Evolutionary conservation across 2,888 invertebrate species (phyloP), one percentile per base, ranked within the genome.

Genomic region (Chymomyza caudatula): DNA sequence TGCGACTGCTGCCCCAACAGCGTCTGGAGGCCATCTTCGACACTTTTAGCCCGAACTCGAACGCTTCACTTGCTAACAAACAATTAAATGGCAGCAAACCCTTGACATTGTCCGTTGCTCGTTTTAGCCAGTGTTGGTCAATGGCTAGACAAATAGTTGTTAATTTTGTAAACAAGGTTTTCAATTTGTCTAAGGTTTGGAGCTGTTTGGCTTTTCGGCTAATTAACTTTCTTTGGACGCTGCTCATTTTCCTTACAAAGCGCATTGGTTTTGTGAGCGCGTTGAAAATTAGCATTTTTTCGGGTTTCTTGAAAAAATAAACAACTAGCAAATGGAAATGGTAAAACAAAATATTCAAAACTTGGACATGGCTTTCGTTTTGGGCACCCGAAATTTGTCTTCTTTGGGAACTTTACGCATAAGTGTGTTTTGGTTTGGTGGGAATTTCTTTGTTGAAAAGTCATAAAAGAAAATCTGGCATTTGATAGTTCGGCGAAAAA

Each of bases 401-500:
- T 6, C 25, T 11, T 8, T 37, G 29, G 29, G 29, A 37, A 37
- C 29, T 37, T 37, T 37, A 37, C 29, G 29, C 29, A 37, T 1
- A 37, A 37, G 29, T 37, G 29, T 37, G 29, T 17, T 17, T 44
- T 49, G 51, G 49, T 53, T 74, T 79, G n/a, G 85, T 80, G 79
- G 85, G 79, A 80, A 80, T 67, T 59, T 76, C 71, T 71, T 37
- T 52, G 57, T 67, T 69, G 77, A 70, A 76, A 47, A 17, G 83
- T 82, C 79, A 85, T 85, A 82, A 82, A 85, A n/a, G n/a, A n/a
- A 80, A 17, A 17, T 47, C 5, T 17, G 17, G 47, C 47, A 19
- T 47, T 73, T 54, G 79, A 85, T 77, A 74, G 80, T 80, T 71
- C n/a, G 74, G 71, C 64, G 83, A 83, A 85, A 85, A 85, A 85